phyloP scores from a whole-genome alignment of 2,113 vertebrate genomes.

The Gasterosteus nipponicus region DNA sequence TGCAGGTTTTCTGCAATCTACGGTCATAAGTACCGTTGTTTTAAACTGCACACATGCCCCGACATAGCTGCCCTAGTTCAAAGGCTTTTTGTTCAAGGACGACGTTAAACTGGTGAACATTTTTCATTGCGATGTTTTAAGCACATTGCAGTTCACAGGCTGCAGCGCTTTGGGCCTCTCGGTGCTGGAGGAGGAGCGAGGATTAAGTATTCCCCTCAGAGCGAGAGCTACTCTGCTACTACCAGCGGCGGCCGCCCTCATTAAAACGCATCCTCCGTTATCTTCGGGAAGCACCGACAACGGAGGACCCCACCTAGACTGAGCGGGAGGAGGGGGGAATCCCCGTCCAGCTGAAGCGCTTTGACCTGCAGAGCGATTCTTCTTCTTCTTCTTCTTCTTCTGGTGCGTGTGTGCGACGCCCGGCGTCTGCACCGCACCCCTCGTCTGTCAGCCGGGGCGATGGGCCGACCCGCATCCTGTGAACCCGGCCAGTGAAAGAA shows the following conservation, averaged over 20 bases:
- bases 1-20: constrained; percentile 39
- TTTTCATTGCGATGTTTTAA: neutral
- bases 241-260: constrained; percentile 22
- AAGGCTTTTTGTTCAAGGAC: neutral
- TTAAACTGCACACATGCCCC: neutral
- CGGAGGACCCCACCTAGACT: constrained; percentile 25
- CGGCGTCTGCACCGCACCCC: constrained; percentile 28
- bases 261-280: constrained; percentile 50
- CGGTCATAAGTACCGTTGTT: constrained; percentile 40
- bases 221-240: constrained; percentile 43
- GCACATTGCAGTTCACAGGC: neutral
- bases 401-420: neutral
- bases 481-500: neutral
- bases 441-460: constrained; percentile 13
- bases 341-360: constrained; percentile 1
- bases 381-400: neutral
- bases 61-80: neutral
- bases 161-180: constrained; percentile 3
- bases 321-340: constrained; percentile 14
- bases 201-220: constrained; percentile 24
- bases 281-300: constrained; percentile 69
- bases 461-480: constrained; percentile 42
- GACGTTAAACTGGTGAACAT: neutral
- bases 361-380: constrained; percentile 17
- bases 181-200: neutral